Evolutionary conservation across 2,113 vertebrate species (phyloP).

Genomic region (Ariopsis seemanni): DNA sequence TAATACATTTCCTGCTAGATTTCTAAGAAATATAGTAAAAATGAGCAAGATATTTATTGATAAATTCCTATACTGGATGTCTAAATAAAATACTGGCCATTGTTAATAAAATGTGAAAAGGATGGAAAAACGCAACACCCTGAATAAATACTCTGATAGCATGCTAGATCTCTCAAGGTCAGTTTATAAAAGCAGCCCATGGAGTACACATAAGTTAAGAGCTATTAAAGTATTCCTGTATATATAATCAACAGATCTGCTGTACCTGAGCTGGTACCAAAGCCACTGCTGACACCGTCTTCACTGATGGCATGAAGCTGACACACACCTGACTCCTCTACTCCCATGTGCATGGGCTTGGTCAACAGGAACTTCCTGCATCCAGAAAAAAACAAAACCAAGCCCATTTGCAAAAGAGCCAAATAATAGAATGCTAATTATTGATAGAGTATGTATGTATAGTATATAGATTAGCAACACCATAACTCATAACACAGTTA

Average conservation of each 20-base stretch:
- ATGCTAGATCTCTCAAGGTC: not conserved
- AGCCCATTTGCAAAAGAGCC: not conserved
- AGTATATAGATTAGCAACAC: not conserved
- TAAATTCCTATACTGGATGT: not conserved
- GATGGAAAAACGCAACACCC: not conserved
- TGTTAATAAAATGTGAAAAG: not conserved
- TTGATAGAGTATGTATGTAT: not conserved
- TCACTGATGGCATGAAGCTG: slow-evolving; percentile 85
- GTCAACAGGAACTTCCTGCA: slow-evolving; percentile 92
- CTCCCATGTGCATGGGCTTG: slow-evolving; percentile 78
- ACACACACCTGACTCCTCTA: slow-evolving; percentile 80
- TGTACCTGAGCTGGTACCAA: slow-evolving; percentile 80
- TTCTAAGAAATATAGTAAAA: not conserved
- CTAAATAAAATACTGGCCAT: not conserved
- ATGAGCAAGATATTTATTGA: not conserved
- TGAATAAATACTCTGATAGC: not conserved
- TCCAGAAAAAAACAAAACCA: not conserved
- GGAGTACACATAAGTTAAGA: not conserved
- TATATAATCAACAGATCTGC: not conserved
- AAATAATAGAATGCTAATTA: not conserved
- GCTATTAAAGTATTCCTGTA: not conserved
- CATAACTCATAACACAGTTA: not conserved
- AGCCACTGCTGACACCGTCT: slow-evolving; percentile 78
- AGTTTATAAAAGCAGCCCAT: not conserved
- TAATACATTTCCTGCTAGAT: not conserved